These are phyloP conservation scores for Epizoanthus stellaris DNA, from an alignment of 92 coral and sea anemone genomes.

Conservation along the genomic window DNA sequence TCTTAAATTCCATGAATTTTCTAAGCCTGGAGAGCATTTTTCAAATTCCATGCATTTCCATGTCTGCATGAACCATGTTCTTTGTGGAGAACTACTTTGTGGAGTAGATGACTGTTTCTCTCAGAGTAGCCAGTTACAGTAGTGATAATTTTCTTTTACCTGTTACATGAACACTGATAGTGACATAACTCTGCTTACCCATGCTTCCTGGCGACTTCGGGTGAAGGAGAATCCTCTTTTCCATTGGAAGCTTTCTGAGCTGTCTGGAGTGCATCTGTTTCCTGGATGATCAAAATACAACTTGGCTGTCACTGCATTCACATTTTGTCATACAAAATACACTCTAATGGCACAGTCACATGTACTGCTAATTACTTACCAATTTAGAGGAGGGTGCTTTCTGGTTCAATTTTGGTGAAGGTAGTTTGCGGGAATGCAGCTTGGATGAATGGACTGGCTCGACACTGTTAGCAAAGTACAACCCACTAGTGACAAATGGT, in stretches of 20 bases:
- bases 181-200: slow-evolving; percentile 5
- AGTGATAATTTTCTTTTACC: too few species aligned
- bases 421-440: slow-evolving; percentile 16
- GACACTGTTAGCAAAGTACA: slow-evolving; percentile 41
- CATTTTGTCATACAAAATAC: not conserved
- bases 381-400: slow-evolving; percentile 15
- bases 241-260: slow-evolving; percentile 15
- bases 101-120: too few species aligned
- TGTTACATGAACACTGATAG: too few species aligned
- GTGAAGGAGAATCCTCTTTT: slow-evolving; percentile 39
- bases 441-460: slow-evolving; percentile 21
- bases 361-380: slow-evolving; percentile 9
- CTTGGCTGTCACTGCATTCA: not conserved
- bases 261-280: slow-evolving; percentile 3
- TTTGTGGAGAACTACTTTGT: too few species aligned
- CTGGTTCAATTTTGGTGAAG: not conserved
- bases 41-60: too few species aligned
- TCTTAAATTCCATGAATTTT: too few species aligned
- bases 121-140: too few species aligned
- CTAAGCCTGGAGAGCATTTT: too few species aligned
- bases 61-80: too few species aligned
- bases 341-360: not conserved
- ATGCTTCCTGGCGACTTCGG: slow-evolving; percentile 26
- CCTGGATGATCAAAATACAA: not conserved
- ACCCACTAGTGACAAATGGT: slow-evolving; percentile 38